Evolutionary conservation across 2,113 vertebrate genomes (phyloP).

Genomic region (Vidua macroura): DNA sequence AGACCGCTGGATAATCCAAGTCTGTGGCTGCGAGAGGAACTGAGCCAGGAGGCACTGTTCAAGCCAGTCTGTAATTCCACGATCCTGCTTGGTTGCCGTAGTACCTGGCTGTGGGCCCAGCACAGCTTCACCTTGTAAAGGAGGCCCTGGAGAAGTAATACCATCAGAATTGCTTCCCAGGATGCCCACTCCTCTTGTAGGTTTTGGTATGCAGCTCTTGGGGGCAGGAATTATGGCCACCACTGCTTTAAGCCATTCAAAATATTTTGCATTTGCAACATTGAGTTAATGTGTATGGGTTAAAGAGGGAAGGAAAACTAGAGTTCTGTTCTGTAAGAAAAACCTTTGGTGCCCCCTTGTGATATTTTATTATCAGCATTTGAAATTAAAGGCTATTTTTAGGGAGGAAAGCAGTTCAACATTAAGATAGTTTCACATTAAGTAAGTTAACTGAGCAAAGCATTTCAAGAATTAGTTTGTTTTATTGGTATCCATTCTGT

Average conservation of each 20-base stretch:
- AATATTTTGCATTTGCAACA: background rate
- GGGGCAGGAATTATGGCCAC: background rate
- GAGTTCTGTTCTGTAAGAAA: background rate
- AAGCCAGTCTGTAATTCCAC: background rate
- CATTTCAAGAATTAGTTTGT: background rate
- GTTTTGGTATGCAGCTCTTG: background rate
- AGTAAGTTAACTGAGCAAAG: background rate
- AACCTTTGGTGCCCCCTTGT: constrained; percentile 63
- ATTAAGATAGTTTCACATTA: background rate
- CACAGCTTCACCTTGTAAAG: background rate
- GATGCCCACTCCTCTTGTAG: background rate
- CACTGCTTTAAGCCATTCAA: background rate
- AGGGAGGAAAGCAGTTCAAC: background rate
- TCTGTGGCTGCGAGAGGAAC: background rate
- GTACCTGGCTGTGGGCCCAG: background rate
- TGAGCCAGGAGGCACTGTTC: background rate
- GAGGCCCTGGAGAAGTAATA: background rate
- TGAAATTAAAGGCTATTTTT: background rate
- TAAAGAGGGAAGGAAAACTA: background rate
- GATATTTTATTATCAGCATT: background rate
- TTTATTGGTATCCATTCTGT: background rate
- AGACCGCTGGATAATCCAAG: background rate
- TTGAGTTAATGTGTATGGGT: background rate
- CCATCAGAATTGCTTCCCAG: background rate
- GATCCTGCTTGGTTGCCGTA: background rate